Evolutionary conservation across 2,888 invertebrate species (phyloP).

Genomic region (Prosopocoilus inquinatus): DNA sequence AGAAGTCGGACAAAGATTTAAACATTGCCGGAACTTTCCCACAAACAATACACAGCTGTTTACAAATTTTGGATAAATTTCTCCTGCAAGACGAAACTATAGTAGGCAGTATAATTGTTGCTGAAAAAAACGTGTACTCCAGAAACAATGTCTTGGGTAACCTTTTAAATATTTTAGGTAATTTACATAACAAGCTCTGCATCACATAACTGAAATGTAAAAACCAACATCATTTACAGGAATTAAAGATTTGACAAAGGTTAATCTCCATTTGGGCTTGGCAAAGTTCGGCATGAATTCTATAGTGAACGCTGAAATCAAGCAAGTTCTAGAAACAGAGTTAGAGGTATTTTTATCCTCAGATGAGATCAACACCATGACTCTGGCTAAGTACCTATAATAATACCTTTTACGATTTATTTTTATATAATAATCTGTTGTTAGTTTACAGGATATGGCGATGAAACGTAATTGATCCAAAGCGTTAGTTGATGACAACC

Average conservation of each 20-base stretch:
- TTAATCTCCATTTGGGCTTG: conserved; percentile 69
- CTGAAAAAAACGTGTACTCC: conserved; percentile 69
- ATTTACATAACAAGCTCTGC: conserved; percentile 23
- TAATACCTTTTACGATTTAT: too few relatives aligned
- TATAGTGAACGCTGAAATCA: conserved; percentile 95
- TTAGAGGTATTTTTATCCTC: conserved; percentile 84
- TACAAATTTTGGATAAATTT: conserved; percentile 65
- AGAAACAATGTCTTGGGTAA: conserved; percentile 70
- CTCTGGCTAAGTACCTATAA: conserved; percentile 66
- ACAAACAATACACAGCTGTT: conserved; percentile 64
- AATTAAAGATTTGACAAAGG: conserved; percentile 66
- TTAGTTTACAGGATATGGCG: too few relatives aligned
- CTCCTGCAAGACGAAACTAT: conserved; percentile 65
- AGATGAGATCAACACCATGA: conserved; percentile 79
- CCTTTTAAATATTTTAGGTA: conserved; percentile 60
- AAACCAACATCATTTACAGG: conserved; percentile 50
- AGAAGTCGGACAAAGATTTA: conserved; percentile 16
- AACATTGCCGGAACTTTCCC: conserved; percentile 61
- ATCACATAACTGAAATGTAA: neutral
- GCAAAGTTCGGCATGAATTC: conserved; percentile 96
- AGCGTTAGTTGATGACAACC: too few relatives aligned
- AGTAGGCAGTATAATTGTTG: conserved; percentile 83
- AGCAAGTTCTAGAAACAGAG: conserved; percentile 86
- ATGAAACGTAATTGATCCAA: too few relatives aligned
- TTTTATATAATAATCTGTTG: too few relatives aligned